A percentile compares a stretch with the other conserved stretches of the same genome.
phyloP scores from a whole-genome alignment of 2,113 vertebrate genomes.

The Campylorhamphus procurvoides region DNA sequence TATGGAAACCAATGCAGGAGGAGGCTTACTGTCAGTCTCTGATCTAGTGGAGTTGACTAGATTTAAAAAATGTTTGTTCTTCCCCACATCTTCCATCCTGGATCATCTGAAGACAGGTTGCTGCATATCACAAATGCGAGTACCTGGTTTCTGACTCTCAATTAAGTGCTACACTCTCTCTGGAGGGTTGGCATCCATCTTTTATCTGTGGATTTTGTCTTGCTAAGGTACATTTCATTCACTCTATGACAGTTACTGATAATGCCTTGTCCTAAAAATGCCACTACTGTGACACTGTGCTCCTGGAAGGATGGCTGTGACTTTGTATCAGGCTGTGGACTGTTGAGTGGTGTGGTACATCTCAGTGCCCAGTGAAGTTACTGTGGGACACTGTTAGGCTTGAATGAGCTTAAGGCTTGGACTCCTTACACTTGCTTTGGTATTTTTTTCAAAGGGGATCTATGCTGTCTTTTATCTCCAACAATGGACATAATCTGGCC shows the following conservation, averaged over 20 bases:
- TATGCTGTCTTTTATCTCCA: not conserved
- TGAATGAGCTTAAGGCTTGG: not conserved
- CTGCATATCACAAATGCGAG: not conserved
- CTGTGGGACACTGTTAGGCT: not conserved
- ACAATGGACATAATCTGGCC: not conserved
- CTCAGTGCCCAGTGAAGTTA: not conserved
- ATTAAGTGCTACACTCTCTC: conserved; percentile 13
- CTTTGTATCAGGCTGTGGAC: not conserved
- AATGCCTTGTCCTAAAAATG: not conserved
- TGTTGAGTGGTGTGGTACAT: not conserved
- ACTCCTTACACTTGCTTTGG: not conserved
- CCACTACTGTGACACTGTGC: not conserved
- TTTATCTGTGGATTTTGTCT: conserved; percentile 11
- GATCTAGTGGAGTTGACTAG: conserved; percentile 4
- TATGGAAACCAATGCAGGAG: conserved; percentile 52
- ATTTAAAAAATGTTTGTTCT: conserved; percentile 21
- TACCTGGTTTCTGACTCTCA: not conserved
- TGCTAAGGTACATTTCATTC: not conserved
- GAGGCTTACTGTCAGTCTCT: conserved; percentile 37
- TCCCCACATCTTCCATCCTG: not conserved
- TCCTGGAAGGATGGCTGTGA: not conserved
- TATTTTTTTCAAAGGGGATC: not conserved
- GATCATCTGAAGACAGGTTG: not conserved
- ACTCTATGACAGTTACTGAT: not conserved
- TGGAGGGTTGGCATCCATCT: not conserved